Evolutionary conservation across 2,888 invertebrate genomes (phyloP).

Genomic region (Agonopterix alstromeriana): DNA sequence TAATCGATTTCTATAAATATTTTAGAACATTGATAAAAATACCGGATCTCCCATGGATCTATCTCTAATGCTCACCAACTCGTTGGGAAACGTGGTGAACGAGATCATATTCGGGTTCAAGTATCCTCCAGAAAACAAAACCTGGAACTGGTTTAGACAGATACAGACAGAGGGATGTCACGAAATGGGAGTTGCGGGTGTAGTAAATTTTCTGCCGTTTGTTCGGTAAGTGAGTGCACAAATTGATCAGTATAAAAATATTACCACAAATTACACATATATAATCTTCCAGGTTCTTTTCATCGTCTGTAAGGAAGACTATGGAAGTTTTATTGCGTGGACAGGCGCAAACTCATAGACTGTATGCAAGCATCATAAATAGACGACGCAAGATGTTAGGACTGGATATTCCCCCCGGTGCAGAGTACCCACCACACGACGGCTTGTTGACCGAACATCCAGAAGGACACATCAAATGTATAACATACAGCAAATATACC

Average conservation of each 20-base stretch:
- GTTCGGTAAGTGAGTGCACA: slow-evolving; percentile 72
- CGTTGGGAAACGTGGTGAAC: slow-evolving; percentile 86
- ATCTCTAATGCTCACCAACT: slow-evolving; percentile 77
- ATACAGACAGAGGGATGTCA: slow-evolving; percentile 90
- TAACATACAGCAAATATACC: slow-evolving; percentile 57
- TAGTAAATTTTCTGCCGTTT: slow-evolving; percentile 90
- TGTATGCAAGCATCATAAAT: slow-evolving; percentile 82
- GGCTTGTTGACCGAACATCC: slow-evolving; percentile 50
- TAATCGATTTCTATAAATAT: slow-evolving; percentile 13
- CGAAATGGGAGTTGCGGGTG: slow-evolving; percentile 88
- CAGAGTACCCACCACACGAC: slow-evolving; percentile 40
- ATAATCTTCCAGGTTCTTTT: slow-evolving; percentile 69
- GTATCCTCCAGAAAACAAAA: slow-evolving; percentile 81
- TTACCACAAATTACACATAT: not conserved
- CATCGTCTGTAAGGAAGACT: slow-evolving; percentile 78
- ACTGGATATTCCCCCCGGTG: slow-evolving; percentile 38
- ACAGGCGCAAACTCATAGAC: slow-evolving; percentile 82
- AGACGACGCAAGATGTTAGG: slow-evolving; percentile 62
- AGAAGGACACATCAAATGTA: slow-evolving; percentile 57
- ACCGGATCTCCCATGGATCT: slow-evolving; percentile 62
- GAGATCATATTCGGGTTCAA: slow-evolving; percentile 86
- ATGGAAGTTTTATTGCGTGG: slow-evolving; percentile 82
- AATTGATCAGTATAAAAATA: not conserved
- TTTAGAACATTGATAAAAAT: slow-evolving; percentile 45
- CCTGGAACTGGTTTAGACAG: slow-evolving; percentile 86